phyloP scores from a whole-genome alignment of 2,888 invertebrate genomes.

The Marasmarcha lunaedactyla region DNA sequence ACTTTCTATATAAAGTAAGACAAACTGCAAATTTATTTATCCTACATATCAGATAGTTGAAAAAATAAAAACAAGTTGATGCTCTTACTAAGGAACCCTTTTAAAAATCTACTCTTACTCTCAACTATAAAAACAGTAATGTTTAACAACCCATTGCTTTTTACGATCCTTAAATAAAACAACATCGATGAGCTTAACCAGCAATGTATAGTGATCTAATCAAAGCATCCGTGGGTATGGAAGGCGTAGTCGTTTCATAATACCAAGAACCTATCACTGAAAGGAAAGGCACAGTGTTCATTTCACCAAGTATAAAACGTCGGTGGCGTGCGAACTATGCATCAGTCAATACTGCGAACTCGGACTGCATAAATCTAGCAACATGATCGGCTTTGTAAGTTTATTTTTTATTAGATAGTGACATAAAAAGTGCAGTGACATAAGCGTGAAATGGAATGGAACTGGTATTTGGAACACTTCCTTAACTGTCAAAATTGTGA shows the following conservation, averaged over 20 bases:
- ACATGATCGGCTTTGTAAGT: slow-evolving; percentile 68
- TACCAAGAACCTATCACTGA: slow-evolving; percentile 48
- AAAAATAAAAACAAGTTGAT: not conserved
- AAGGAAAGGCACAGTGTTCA: slow-evolving; percentile 56
- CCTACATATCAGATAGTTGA: too few relatives aligned
- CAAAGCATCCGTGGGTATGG: not conserved
- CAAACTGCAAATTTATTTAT: too few relatives aligned
- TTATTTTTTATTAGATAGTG: slow-evolving; percentile 10
- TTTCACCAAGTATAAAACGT: slow-evolving; percentile 65
- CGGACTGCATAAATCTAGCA: slow-evolving; percentile 44
- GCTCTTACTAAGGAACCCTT: not conserved
- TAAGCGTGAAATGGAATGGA: slow-evolving; percentile 9
- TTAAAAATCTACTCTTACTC: not conserved
- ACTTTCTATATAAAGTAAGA: too few relatives aligned
- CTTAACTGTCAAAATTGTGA: too few relatives aligned
- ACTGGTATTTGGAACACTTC: not conserved
- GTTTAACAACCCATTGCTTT: not conserved
- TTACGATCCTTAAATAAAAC: not conserved
- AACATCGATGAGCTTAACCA: not conserved
- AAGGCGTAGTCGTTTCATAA: slow-evolving; percentile 14
- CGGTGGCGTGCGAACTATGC: slow-evolving; percentile 36
- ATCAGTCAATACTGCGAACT: slow-evolving; percentile 53
- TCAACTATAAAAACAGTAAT: not conserved
- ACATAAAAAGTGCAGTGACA: slow-evolving; percentile 5
- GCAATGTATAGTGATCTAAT: not conserved